Evolutionary conservation across 2,113 vertebrate genomes (phyloP).

Genomic region (Caretta caretta): DNA sequence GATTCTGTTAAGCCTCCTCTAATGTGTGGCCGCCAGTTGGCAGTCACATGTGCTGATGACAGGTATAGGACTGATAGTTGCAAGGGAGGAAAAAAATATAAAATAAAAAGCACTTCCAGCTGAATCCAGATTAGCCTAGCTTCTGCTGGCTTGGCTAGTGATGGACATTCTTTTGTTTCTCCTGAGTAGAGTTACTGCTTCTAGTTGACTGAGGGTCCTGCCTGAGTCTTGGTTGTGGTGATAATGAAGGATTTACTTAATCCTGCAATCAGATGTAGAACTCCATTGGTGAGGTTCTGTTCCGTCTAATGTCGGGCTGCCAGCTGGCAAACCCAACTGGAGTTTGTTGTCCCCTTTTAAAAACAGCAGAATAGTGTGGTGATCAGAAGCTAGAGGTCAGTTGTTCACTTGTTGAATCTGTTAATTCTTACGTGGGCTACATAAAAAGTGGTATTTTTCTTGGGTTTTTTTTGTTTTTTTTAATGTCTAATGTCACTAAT

Average conservation of each 20-base stretch:
- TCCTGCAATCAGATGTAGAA: not conserved
- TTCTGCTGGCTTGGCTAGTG: not conserved
- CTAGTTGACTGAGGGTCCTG: not conserved
- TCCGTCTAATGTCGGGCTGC: not conserved
- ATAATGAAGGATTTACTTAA: not conserved
- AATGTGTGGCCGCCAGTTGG: not conserved
- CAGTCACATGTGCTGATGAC: not conserved
- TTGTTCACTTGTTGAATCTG: not conserved
- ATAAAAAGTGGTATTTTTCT: not conserved
- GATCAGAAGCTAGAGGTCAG: not conserved
- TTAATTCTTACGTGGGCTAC: not conserved
- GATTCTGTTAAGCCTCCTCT: not conserved
- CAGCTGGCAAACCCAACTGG: not conserved
- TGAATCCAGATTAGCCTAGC: fast-evolving
- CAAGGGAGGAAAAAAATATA: fast-evolving
- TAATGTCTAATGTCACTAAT: not conserved
- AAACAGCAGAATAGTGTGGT: not conserved
- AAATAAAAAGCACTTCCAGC: not conserved
- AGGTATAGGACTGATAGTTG: not conserved
- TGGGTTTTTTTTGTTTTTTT: not conserved
- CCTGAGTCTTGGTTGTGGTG: not conserved
- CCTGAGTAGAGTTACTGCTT: not conserved
- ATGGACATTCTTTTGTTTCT: not conserved
- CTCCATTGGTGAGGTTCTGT: not conserved
- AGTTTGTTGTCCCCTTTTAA: not conserved